phyloP scores from a whole-genome alignment of 2,797 vertebrate species.

The Antrozous pallidus region DNA sequence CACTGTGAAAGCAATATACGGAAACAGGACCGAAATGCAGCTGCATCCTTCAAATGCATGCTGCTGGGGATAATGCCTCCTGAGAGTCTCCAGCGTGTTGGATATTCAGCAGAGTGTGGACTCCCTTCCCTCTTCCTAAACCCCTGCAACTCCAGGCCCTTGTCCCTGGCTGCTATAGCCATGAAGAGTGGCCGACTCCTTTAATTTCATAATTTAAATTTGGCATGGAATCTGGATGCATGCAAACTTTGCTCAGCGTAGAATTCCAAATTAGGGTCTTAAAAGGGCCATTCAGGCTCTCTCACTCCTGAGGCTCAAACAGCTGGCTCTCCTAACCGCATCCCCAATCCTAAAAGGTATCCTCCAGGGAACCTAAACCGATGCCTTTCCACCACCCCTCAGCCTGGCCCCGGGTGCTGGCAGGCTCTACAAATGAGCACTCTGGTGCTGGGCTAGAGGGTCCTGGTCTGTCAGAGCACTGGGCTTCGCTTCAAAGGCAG shows the following conservation, averaged over 20 bases:
- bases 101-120: background rate
- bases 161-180: background rate
- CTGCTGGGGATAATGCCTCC: background rate
- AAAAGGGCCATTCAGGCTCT: background rate
- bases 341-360: background rate
- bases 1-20: background rate
- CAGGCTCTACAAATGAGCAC: background rate
- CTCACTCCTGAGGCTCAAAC: background rate
- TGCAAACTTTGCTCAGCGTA: background rate
- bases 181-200: background rate
- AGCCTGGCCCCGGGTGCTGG: background rate
- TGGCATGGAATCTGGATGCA: background rate
- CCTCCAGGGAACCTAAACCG: background rate
- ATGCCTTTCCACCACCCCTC: background rate
- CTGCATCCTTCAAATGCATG: no score
- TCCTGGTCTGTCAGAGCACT: background rate
- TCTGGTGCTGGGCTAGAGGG: background rate
- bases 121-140: background rate
- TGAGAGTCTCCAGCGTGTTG: background rate
- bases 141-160: background rate
- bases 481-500: conserved; percentile 10
- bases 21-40: background rate
- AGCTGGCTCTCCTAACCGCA: background rate
- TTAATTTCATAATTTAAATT: background rate
- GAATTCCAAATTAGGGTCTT: background rate